Evolutionary conservation across 2,113 vertebrate species (phyloP), one percentile per base, ranked within the genome.

Genomic region (Lepus timidus): DNA sequence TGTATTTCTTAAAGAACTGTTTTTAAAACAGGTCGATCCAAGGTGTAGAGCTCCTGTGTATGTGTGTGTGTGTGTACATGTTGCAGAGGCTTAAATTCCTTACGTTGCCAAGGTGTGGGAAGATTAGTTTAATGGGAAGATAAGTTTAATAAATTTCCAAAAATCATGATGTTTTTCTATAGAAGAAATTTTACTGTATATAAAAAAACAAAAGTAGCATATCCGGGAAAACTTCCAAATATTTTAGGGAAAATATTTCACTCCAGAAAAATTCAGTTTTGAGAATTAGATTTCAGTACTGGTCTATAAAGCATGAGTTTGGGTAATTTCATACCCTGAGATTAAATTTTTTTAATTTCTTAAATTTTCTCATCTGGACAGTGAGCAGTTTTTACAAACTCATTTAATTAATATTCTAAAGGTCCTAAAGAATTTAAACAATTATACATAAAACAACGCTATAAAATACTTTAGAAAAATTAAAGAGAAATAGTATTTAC

Each of bases 21-120:
- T 96, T 96, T 36, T 74, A 95, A 97, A 96, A 31, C 39, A 71
- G 79, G 87, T 84, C 29, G 90, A n/a, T 6, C 17, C n/a, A 93
- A 95, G 91, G 96, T 31, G 70, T 16, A n/a, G 88, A 31, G 19
- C 14, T 58, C 14, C 55, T 58, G 92, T 76, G 44, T 4, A 96
- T n/a, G 16, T 61, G 49, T 7, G 65, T 5, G 79, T 93, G 96
- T 76, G 49, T 17, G 10, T 75, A 68, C 27, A 6, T 62, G 13
- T 44, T 11, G 20, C 13, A 36, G 25, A 62, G 61, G 10, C 36
- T 92, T 64, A 29, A 10, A 58, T 88, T 8, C 65, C 61, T 36
- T 82, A 61, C 17, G 1, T 68, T 96, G 31, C 61, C 6, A 58
- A 81, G 31, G 25, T 8, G 3, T 79, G n/a, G 52, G 25, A 83